Evolutionary conservation across 1,140 invertebrate species (phyloP).

Genomic region (Phymorhynchus buccinoides): DNA sequence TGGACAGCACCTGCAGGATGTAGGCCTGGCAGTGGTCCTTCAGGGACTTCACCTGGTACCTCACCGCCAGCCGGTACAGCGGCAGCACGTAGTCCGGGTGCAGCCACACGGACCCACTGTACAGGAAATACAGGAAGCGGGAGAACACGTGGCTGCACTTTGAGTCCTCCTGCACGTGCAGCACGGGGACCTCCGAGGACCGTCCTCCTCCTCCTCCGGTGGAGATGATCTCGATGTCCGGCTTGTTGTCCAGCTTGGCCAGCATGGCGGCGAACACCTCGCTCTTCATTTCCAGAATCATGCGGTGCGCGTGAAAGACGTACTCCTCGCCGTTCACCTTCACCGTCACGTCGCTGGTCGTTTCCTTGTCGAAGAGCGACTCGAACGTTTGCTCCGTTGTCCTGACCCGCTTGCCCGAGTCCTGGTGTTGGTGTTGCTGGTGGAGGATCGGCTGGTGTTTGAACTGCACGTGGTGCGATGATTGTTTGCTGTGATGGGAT

Average conservation of each 20-base stretch:
- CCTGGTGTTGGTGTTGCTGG: slow-evolving; percentile 38
- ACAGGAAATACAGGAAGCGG: slow-evolving; percentile 69
- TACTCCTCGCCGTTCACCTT: slow-evolving; percentile 63
- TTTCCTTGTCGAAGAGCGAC: slow-evolving; percentile 65
- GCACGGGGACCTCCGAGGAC: slow-evolving; percentile 36
- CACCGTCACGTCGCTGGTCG: slow-evolving; percentile 64
- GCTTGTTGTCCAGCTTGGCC: slow-evolving; percentile 43
- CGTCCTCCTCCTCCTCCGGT: slow-evolving; percentile 38
- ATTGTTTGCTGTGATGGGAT: background rate
- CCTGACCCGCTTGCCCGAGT: slow-evolving; percentile 64
- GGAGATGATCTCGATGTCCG: slow-evolving; percentile 34
- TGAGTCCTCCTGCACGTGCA: slow-evolving; percentile 57
- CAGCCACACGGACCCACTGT: slow-evolving; percentile 69
- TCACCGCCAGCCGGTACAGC: slow-evolving; percentile 61
- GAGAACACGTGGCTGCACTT: slow-evolving; percentile 67
- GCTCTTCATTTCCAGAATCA: slow-evolving; percentile 68
- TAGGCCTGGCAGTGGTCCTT: slow-evolving; percentile 66
- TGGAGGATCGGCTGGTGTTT: background rate
- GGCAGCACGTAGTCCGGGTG: slow-evolving; percentile 68
- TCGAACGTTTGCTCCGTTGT: slow-evolving; percentile 67
- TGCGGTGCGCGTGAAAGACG: slow-evolving; percentile 66
- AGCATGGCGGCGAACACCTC: slow-evolving; percentile 62
- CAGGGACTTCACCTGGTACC: slow-evolving; percentile 62
- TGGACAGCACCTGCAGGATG: slow-evolving; percentile 64
- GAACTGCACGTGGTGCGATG: background rate